phyloP scores from a whole-genome alignment of 2,888 invertebrate species.

The Zhuqinia jingwanae region DNA sequence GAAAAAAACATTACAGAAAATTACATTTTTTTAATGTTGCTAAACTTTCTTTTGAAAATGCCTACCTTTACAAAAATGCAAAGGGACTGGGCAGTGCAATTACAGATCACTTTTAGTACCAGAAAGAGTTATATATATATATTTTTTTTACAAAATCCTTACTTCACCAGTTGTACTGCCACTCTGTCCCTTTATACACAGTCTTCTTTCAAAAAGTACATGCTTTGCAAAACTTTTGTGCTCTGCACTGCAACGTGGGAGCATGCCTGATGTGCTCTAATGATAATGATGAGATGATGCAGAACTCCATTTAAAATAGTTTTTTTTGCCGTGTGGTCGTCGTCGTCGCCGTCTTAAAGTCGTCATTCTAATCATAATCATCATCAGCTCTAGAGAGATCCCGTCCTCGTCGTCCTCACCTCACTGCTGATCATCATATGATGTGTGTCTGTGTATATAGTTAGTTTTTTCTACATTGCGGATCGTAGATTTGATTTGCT shows the following conservation, averaged over 20 bases:
- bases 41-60: background rate
- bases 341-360: background rate
- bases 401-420: background rate
- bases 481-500: background rate
- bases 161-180: background rate
- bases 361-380: background rate
- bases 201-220: background rate
- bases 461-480: background rate
- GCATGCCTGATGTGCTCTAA: constrained; percentile 32
- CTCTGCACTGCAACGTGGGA: constrained; percentile 53
- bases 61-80: background rate
- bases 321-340: background rate
- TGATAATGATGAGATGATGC: background rate
- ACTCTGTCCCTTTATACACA: no score
- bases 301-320: constrained; percentile 25
- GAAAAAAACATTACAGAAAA: constrained; percentile 8
- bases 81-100: background rate
- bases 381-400: no score
- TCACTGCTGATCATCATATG: constrained; percentile 35
- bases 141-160: background rate
- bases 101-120: background rate
- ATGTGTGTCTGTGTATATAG: no score
- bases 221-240: constrained; percentile 13
- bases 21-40: constrained; percentile 4
- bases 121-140: constrained; percentile 23